Percentiles rank a stretch among this genome's conserved stretches.
phyloP scores from a whole-genome alignment of 2,888 invertebrate species.

The Pherbina coryleti region DNA sequence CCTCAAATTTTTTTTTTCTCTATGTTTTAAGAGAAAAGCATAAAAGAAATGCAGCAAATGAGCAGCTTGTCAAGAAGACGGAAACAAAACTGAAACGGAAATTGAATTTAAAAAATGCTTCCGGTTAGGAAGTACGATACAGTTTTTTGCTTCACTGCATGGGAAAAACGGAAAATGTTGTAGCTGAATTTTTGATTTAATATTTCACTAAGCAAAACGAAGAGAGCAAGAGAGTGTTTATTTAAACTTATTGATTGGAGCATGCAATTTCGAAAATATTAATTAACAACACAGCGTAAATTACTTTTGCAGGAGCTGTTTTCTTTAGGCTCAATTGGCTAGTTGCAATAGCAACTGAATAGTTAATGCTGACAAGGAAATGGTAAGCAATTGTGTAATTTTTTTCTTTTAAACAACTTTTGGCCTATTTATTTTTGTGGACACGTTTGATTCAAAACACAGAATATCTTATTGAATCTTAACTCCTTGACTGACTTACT shows the following conservation, averaged over 20 bases:
- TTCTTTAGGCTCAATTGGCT: no score
- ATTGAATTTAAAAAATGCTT: slow-evolving; percentile 34
- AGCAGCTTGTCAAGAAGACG: slow-evolving; percentile 1
- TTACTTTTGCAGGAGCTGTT: no score
- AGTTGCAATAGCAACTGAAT: no score
- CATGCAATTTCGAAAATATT: no score
- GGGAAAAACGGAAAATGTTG: not conserved
- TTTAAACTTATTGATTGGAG: no score
- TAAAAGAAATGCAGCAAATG: slow-evolving; percentile 10
- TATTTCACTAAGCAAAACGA: not conserved
- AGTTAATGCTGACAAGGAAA: no score
- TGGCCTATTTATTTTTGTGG: no score
- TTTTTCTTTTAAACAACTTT: not conserved
- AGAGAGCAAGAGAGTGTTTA: not conserved
- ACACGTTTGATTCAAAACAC: no score
- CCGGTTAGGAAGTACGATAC: not conserved
- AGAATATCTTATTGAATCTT: not conserved
- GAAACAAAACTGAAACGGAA: slow-evolving; percentile 43
- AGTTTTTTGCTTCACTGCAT: not conserved
- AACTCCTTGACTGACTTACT: slow-evolving; percentile 74
- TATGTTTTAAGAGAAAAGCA: not conserved
- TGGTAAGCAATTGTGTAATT: no score
- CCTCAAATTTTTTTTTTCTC: no score
- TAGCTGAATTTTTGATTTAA: not conserved
- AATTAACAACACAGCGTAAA: no score